Base-by-base conservation (phyloP, 2,797 vertebrate genomes). In the Myotis pilosus region DNA sequence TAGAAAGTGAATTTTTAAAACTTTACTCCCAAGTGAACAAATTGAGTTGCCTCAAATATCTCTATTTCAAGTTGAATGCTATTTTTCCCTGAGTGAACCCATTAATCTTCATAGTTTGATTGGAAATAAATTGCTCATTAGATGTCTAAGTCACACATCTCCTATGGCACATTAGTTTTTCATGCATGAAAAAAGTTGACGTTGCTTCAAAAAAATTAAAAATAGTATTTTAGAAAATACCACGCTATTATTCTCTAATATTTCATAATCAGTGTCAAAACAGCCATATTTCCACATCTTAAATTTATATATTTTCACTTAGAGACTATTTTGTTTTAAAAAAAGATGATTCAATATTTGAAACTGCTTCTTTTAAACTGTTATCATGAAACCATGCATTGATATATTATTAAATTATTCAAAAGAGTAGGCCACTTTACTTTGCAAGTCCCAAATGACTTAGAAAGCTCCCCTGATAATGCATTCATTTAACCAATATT, bases 101-200 rank as follows among this genome's bases (percentile, higher is more conserved):
- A 94, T 95, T 83, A 94, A 82, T 96, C 92, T 81, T 84, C 49
- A 93, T 71, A 92, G 22, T 93, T 89, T 97, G 74, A 94, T 74
- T 92, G 71, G 36, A 95, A 92, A 92, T 95, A 96, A 97, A 96
- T 89, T 66, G 95, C 47, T 97, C 69, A 91, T 96, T 95, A 97
- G 80, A 95, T 19, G 17, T 79, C 66, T 55, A 91, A 96, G 93
- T 94, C 96, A 95, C 2, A 11, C 66, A 96, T 51, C 55, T 79
- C 84, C 60, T 95, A 90, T 84, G 89, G 95, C 41, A 92, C 86
- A 96, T 97, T 96, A 97, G 95, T 86, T 53, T 97, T 86, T 96
- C 91, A 66, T 86, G 69, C 38, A 64, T 93, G 72, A 64, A 92
- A 87, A 85, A 86, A 83, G 33, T 60, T 78, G 93, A 96, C 92